Base-by-base conservation (phyloP, 2,113 vertebrate species). In the Lycaon pictus region DNA sequence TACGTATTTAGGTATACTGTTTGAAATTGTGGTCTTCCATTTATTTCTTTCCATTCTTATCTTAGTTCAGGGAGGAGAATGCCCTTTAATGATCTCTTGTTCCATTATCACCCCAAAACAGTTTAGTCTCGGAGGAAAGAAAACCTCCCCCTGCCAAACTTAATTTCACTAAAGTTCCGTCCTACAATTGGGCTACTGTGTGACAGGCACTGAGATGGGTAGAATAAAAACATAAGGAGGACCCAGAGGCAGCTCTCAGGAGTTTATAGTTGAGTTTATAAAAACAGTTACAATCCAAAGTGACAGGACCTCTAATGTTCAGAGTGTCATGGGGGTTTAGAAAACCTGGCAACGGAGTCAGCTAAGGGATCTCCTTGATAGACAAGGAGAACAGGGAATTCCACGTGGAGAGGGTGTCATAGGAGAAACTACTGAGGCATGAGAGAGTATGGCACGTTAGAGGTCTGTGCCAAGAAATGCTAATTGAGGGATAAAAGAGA, bases 231-330 rank as follows among this genome's bases (percentile, higher is more conserved):
- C 19, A 32, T 85, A 76, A 82, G 65, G 69, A 43, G 74, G 53
- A 58, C 13, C 17, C 69, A 91, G 4, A 29, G 15, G 22, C 23
- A 63, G 22, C 43, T 76, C n/a, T 92, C 60, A 76, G 53, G 58
- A 74, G 29, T 76, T 93, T 93, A 32, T 62, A 60, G 13, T 80
- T 37, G 72, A 88, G n/a, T 72, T 35, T 51, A 53, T 72, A 79
- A 32, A 85, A 95, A 74, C 65, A 86, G 10, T 94, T 88, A 62
- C 60, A 79, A 91, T 79, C 55, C 58, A 72, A 89, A 92, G 55
- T 91, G 35, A 77, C 23, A 65, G 65, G 60, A 96, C 65, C 48
- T 86, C 51, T 62, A 94, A n/a, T 93, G 81, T n/a, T 96, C n/a
- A 13, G 63, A 94, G 62, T 88, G 63, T 63, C 48, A 11, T 27